phyloP scores from a whole-genome alignment of 2,797 vertebrate genomes.

The Enteromius paludinosus region DNA sequence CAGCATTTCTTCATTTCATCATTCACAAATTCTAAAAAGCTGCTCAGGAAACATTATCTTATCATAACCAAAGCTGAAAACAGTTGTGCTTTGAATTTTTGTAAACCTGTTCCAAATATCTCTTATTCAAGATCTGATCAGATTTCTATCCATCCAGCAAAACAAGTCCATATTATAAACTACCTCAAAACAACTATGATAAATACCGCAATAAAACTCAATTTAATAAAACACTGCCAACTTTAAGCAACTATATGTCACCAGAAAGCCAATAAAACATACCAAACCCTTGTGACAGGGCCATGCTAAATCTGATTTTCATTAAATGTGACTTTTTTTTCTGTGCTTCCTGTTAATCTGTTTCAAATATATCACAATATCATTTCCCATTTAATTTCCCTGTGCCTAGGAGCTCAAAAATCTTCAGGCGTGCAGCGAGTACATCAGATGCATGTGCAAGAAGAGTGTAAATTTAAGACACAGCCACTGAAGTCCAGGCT shows the following conservation, averaged over 20 bases:
- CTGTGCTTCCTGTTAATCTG: constrained; percentile 8
- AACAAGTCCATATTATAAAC: background rate
- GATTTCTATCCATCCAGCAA: background rate
- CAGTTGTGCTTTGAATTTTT: background rate
- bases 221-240: background rate
- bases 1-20: background rate
- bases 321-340: background rate
- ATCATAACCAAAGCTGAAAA: background rate
- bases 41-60: background rate
- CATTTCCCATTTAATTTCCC: constrained; percentile 36
- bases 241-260: background rate
- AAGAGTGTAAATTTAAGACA: constrained; percentile 43
- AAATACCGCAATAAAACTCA: background rate
- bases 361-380: constrained; percentile 6
- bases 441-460: constrained; percentile 15
- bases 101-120: background rate
- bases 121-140: background rate
- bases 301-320: constrained; percentile 27
- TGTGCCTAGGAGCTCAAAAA: constrained; percentile 1
- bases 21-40: background rate
- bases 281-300: background rate
- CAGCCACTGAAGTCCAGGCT: constrained; percentile 7
- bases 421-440: background rate
- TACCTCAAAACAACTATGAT: background rate
- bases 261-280: background rate